These are phyloP conservation scores for Drosophila atripex DNA, from an alignment of 2,888 invertebrate species.

Conservation along the genomic window DNA sequence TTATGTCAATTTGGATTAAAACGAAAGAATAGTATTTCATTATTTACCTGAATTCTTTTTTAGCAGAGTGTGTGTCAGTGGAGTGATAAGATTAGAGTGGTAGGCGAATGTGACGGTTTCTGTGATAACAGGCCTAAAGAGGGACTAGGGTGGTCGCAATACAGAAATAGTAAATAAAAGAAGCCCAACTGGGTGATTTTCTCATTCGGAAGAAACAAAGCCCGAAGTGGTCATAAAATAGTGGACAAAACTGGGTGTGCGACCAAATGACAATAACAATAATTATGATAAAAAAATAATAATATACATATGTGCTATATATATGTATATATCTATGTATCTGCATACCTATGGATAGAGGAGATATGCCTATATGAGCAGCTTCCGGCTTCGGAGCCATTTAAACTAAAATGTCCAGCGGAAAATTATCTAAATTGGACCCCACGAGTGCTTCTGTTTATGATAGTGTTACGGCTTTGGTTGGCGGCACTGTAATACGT, in stretches of 20 bases:
- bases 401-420: conserved; percentile 51
- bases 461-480: conserved; percentile 20
- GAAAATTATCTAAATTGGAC: conserved; percentile 66
- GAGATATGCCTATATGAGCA: conserved; percentile 74
- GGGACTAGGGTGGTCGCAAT: background rate
- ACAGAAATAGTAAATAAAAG: conserved; percentile 17
- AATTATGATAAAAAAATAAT: conserved; percentile 29
- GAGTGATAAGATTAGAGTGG: conserved; percentile 37
- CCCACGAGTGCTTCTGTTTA: conserved; percentile 31
- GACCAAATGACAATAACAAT: conserved; percentile 20
- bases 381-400: conserved; percentile 60
- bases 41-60: background rate
- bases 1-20: background rate
- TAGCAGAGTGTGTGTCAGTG: background rate
- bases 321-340: no score
- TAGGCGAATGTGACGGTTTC: conserved; percentile 10
- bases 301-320: background rate
- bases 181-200: conserved; percentile 2
- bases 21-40: background rate
- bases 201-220: conserved; percentile 1
- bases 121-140: conserved; percentile 25
- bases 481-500: conserved; percentile 8
- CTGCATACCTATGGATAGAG: conserved; percentile 30
- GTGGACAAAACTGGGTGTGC: background rate
- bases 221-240: background rate